phyloP scores from a whole-genome alignment of 2,888 invertebrate species.

The Priocnemis perturbator region DNA sequence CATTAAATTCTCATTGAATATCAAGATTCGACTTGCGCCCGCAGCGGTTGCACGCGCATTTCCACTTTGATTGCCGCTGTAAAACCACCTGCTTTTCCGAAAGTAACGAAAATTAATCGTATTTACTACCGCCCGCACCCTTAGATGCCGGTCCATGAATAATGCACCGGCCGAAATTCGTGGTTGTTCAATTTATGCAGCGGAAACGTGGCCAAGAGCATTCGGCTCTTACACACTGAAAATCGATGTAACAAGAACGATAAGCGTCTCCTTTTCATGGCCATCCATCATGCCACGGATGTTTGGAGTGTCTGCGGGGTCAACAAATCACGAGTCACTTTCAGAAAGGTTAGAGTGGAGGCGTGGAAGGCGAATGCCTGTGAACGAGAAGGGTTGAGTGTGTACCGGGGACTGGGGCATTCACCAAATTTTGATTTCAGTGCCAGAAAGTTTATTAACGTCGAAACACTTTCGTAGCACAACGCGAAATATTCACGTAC shows the following conservation, averaged over 20 bases:
- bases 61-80: no score
- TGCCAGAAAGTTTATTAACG: neutral
- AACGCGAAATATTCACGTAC: neutral
- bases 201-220: slow-evolving; percentile 37
- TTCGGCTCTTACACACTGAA: slow-evolving; percentile 43
- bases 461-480: slow-evolving; percentile 12
- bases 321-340: slow-evolving; percentile 49
- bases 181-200: slow-evolving; percentile 60
- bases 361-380: slow-evolving; percentile 15
- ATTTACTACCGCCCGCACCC: slow-evolving; percentile 38
- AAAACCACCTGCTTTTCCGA: slow-evolving; percentile 30
- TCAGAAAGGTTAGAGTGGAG: slow-evolving; percentile 5
- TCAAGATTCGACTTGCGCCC: no score
- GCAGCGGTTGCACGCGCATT: no score
- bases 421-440: slow-evolving; percentile 4
- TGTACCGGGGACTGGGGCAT: neutral
- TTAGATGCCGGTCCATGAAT: slow-evolving; percentile 48
- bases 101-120: slow-evolving; percentile 60
- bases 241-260: slow-evolving; percentile 42
- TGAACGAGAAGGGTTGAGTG: neutral
- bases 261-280: slow-evolving; percentile 34
- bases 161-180: slow-evolving; percentile 56
- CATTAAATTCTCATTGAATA: no score
- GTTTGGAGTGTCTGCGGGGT: slow-evolving; percentile 36
- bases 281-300: slow-evolving; percentile 49